Evolutionary conservation across 2,113 vertebrate species (phyloP), one percentile per base, ranked within the genome.

Genomic region (Colius striatus): DNA sequence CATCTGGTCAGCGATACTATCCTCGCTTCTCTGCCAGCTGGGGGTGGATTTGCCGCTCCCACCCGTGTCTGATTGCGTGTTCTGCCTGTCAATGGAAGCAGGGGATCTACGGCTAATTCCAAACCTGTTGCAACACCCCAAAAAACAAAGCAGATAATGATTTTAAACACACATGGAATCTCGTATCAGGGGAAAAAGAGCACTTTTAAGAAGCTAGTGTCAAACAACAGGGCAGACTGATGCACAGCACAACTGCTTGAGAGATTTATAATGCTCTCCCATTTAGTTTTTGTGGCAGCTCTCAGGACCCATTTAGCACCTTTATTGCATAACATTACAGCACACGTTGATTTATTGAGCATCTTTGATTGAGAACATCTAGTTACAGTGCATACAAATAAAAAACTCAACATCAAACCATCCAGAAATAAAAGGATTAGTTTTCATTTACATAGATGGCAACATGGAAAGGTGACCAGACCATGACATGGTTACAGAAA

Each of bases 51-150:
- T 99, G 57, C 98, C 97, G 10, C 98, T 98, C 74, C 98, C 98
- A 26, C 97, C 90, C 1, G 97, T 94, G 22, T 99, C 99, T 5
- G 98, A 97, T 61, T 98, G 98, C 14, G 97, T 98, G 91, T 95
- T 98, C 94, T 98, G 99, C 84, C 98, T 98, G 95, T 98, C 98
- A 26, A 99, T 98, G 43, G 98, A 98, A 70, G 98, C 98, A 6
- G 99, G 98, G 50, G 99, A 99, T 95, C 98, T 98, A 87, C 98
- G 98, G 97, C 98, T 99, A 84, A 98, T 98, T 94, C 98, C 99
- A 97, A 99, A 99, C 97, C 99, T 99, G 96, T 73, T 82, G 73
- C 21, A 34, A 89, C 78, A 82, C 85, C 95, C 95, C 90, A 91
- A 88, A 91, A 96, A 80, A 96, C 77, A 97, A 96, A 92, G 86